Percentiles rank a stretch among this genome's conserved stretches.
These are phyloP conservation scores for Oreochromis tanganicae DNA, from an alignment of 2,113 vertebrate genomes.

Conservation along the genomic window DNA sequence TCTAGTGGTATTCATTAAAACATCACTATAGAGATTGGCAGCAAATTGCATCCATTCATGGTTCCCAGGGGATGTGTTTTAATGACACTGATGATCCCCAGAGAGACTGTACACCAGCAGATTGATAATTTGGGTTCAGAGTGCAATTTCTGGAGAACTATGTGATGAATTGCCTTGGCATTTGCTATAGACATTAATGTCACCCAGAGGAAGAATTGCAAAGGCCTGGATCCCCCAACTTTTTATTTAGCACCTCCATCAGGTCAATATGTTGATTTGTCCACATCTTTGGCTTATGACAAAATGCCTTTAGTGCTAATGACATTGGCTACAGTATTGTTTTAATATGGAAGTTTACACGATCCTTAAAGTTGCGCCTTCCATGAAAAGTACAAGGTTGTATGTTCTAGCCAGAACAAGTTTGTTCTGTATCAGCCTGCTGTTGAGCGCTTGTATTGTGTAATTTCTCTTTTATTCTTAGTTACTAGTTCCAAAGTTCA, in stretches of 20 bases:
- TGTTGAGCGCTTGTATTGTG: background rate
- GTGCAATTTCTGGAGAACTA: background rate
- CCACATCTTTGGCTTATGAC: background rate
- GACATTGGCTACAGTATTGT: background rate
- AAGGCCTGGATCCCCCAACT: background rate
- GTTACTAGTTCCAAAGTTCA: background rate
- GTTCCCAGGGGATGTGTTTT: background rate
- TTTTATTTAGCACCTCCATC: background rate
- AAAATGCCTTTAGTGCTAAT: background rate
- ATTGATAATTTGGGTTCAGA: background rate
- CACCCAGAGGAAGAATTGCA: background rate
- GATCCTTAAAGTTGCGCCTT: background rate
- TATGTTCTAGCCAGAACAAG: background rate
- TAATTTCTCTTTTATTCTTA: background rate
- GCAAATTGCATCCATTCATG: background rate
- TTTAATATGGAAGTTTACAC: background rate
- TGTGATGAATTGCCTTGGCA: background rate
- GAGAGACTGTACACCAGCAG: background rate
- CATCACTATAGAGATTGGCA: background rate
- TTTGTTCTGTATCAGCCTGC: background rate
- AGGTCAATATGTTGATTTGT: background rate
- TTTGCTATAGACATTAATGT: background rate
- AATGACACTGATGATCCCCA: background rate
- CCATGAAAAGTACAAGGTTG: background rate
- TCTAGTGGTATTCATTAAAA: background rate